Evolutionary conservation across 2,113 vertebrate genomes (phyloP).

Genomic region (Mola mola): DNA sequence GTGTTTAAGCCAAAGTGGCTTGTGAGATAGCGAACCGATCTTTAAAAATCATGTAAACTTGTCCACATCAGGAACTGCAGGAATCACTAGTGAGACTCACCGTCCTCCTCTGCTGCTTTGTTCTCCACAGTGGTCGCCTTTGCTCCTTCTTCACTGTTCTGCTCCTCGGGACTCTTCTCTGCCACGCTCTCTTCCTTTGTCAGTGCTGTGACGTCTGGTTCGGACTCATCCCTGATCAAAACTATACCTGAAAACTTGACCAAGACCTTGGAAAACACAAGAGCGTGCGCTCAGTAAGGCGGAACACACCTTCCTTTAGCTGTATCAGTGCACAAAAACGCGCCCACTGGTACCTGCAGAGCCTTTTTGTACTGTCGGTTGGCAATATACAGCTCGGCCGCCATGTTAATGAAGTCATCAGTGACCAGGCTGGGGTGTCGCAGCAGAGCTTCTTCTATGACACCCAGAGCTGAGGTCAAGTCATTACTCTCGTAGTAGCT

Average conservation of each 20-base stretch:
- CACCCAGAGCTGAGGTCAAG: conserved; percentile 88
- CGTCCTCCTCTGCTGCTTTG: not conserved
- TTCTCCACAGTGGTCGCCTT: conserved; percentile 1
- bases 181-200: not conserved
- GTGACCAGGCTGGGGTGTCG: conserved; percentile 90
- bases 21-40: no score
- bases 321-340: no score
- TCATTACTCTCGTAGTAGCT: conserved; percentile 96
- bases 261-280: conserved; percentile 62
- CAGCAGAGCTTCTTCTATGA: conserved; percentile 90
- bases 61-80: no score
- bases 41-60: no score
- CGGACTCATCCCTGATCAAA: conserved; percentile 49
- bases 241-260: conserved; percentile 73
- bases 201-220: not conserved
- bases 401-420: conserved; percentile 93
- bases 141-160: not conserved
- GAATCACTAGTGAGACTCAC: conserved; percentile 27
- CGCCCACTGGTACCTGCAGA: conserved; percentile 88
- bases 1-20: no score
- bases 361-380: conserved; percentile 90
- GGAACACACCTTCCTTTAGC: not conserved
- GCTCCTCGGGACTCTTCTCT: not conserved
- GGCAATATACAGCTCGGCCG: conserved; percentile 92
- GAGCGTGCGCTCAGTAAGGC: not conserved